Evolutionary conservation across 2,113 vertebrate genomes (phyloP).

Genomic region (Cyprinus carpio): DNA sequence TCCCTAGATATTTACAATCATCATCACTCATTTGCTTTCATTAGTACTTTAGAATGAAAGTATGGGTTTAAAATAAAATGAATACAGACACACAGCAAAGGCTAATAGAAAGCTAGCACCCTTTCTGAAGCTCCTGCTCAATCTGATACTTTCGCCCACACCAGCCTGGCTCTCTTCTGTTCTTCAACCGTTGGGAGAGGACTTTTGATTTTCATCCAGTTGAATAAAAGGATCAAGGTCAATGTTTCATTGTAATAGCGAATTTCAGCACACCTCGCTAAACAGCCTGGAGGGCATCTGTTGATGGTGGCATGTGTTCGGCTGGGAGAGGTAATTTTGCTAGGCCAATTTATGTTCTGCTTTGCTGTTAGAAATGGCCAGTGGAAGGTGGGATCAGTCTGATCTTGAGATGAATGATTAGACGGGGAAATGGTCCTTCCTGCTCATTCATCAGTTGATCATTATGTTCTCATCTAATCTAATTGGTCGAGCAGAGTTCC

Average conservation of each 20-base stretch:
- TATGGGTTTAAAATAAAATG: not conserved
- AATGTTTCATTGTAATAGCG: conserved; percentile 36
- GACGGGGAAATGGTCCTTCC: not conserved
- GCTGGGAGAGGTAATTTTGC: conserved; percentile 10
- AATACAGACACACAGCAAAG: not conserved
- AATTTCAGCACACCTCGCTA: conserved; percentile 23
- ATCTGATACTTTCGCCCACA: conserved; percentile 6
- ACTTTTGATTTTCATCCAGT: conserved; percentile 35
- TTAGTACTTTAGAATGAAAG: conserved; percentile 11
- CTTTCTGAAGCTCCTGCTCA: not conserved
- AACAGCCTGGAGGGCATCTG: conserved; percentile 2
- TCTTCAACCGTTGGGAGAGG: not conserved
- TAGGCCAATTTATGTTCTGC: conserved; percentile 10
- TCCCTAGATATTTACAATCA: not conserved
- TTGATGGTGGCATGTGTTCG: conserved; percentile 14
- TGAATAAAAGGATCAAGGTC: conserved; percentile 30
- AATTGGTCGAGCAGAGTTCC: not conserved
- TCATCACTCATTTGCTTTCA: conserved; percentile 35
- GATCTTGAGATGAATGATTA: conserved; percentile 17
- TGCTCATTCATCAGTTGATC: conserved; percentile 15
- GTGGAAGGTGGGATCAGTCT: not conserved
- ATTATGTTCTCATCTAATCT: conserved; percentile 30
- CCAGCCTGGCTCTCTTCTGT: conserved; percentile 10
- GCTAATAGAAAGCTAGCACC: not conserved
- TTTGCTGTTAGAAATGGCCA: conserved; percentile 32